These are phyloP conservation scores for Hemithea aestivaria DNA, from an alignment of 2,888 invertebrate genomes.

Conservation along the genomic window DNA sequence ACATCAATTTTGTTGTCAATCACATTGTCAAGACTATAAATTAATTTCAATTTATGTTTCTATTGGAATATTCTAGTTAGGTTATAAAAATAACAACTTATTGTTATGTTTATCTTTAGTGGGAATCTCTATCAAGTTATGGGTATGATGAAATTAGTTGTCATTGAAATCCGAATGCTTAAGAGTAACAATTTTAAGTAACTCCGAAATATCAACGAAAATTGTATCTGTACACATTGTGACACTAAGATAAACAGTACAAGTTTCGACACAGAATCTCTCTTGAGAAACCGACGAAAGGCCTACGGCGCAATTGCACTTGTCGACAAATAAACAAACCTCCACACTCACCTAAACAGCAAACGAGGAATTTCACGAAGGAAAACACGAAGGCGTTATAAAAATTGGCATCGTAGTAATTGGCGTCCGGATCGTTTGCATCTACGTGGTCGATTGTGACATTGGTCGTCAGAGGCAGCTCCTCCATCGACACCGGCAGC, in stretches of 20 bases:
- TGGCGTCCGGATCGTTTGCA: conserved; percentile 55
- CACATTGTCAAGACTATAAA: no score
- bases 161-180: no score
- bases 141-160: no score
- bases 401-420: conserved; percentile 76
- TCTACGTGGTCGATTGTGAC: conserved; percentile 59
- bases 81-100: no score
- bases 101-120: no score
- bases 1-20: no score
- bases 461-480: conserved; percentile 60
- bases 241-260: conserved; percentile 26
- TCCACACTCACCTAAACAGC: conserved; percentile 79
- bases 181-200: no score
- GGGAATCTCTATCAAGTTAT: no score
- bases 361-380: conserved; percentile 81
- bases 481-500: conserved; percentile 75
- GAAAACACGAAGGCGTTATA: conserved; percentile 81
- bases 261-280: conserved; percentile 30
- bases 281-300: conserved; percentile 38
- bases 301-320: conserved; percentile 27
- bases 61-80: no score
- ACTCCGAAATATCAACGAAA: neutral
- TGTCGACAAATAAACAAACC: conserved; percentile 9
- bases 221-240: conserved; percentile 22
- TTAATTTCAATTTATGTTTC: no score